Conservation (phyloP, 53 echinoderm and acorn worm genomes). For the Paracentrotus lividus region DNA sequence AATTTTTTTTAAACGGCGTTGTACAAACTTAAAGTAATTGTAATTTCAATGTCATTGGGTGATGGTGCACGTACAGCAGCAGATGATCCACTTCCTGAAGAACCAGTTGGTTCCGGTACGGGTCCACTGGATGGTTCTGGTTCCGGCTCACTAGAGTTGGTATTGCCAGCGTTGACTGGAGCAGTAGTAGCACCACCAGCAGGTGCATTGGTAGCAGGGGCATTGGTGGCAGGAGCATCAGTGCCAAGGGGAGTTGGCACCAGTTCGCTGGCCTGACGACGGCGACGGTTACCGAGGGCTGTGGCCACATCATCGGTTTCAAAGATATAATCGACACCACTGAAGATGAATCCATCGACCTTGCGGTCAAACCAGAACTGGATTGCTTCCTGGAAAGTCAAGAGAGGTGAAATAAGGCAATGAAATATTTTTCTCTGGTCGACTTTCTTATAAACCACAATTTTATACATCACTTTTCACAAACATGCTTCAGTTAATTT, state of each 20-base stretch:
- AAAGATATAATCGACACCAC: slow-evolving; percentile 78
- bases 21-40: too few relatives aligned
- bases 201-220: not conserved
- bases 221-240: not conserved
- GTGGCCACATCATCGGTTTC: slow-evolving; percentile 64
- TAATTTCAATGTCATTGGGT: too few relatives aligned
- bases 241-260: too few relatives aligned
- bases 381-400: slow-evolving; percentile 64
- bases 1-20: too few relatives aligned
- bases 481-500: too few relatives aligned
- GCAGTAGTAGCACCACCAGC: not conserved
- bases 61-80: slow-evolving; percentile 5
- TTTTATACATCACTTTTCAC: too few relatives aligned
- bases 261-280: slow-evolving; percentile 25
- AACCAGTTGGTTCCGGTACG: slow-evolving; percentile 36
- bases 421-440: too few relatives aligned
- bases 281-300: slow-evolving; percentile 65
- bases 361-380: slow-evolving; percentile 83
- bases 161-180: not conserved
- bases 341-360: slow-evolving; percentile 91
- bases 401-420: not conserved
- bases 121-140: slow-evolving; percentile 34
- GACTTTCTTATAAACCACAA: too few relatives aligned
- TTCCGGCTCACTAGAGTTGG: not conserved
- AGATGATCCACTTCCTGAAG: not conserved